phyloP scores from a whole-genome alignment of 1,140 invertebrate genomes.

The Drosophila serrata region DNA sequence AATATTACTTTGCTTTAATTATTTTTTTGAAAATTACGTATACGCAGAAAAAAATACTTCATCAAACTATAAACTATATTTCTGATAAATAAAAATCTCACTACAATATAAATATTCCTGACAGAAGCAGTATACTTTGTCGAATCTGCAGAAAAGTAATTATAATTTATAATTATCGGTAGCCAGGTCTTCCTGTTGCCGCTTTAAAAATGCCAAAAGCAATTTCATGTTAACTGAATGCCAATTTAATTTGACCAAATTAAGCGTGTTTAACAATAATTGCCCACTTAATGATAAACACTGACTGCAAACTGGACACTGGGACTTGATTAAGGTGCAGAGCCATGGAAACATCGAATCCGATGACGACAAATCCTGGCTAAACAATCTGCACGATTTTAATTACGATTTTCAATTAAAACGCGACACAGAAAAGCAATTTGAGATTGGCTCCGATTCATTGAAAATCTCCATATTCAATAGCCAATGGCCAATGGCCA shows the following conservation, averaged over 20 bases:
- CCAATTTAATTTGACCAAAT: constrained; percentile 60
- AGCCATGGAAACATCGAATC: constrained; percentile 24
- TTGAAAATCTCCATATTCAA: constrained; percentile 46
- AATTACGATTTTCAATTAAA: constrained; percentile 81
- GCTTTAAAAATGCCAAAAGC: constrained; percentile 56
- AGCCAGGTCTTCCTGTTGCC: constrained; percentile 10
- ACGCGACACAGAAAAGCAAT: constrained; percentile 75
- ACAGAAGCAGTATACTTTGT: too few species aligned
- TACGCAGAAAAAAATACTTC: too few species aligned
- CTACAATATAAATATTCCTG: too few species aligned
- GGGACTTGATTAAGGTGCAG: constrained; percentile 40
- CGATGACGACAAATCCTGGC: constrained; percentile 30
- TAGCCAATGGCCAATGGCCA: constrained; percentile 2
- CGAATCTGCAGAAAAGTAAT: too few species aligned
- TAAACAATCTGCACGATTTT: constrained; percentile 69
- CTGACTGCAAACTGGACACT: constrained; percentile 4
- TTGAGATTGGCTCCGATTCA: constrained; percentile 62
- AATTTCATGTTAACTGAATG: constrained; percentile 57
- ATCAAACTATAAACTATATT: not conserved
- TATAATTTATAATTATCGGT: not conserved
- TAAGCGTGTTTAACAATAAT: constrained; percentile 45
- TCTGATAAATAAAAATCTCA: not conserved
- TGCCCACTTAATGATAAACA: constrained; percentile 57
- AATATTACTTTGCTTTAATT: too few species aligned
- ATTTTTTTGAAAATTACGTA: too few species aligned